phyloP scores from a whole-genome alignment of 37 sponge, comb jelly and placozoan genomes.

The Spongia lamella region DNA sequence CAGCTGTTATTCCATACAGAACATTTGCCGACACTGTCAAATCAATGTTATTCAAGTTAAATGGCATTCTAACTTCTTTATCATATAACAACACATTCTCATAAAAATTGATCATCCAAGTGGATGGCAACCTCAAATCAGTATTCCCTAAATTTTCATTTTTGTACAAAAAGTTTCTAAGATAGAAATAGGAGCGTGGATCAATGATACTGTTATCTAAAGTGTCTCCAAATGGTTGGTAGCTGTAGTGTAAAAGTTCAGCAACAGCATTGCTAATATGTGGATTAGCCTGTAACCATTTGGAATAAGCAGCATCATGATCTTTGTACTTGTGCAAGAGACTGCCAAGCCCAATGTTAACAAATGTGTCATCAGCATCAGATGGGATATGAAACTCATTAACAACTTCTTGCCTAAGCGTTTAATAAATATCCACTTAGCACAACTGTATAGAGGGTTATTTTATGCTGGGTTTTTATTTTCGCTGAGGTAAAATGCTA shows the following conservation, averaged over 20 bases:
- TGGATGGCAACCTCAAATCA: neutral
- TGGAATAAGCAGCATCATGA: neutral
- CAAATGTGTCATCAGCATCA: conserved; percentile 62
- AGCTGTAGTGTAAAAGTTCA: conserved; percentile 34
- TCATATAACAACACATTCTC: neutral
- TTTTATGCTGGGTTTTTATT: no score
- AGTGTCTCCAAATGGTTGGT: conserved; percentile 26
- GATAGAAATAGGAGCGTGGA: conserved; percentile 43
- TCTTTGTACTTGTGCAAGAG: conserved; percentile 17
- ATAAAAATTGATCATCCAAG: conserved; percentile 26
- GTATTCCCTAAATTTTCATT: neutral
- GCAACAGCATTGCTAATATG: conserved; percentile 9
- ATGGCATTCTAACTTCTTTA: conserved; percentile 31
- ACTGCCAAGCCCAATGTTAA: conserved; percentile 53
- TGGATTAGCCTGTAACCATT: conserved; percentile 35
- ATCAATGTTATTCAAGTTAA: conserved; percentile 39
- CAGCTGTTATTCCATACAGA: conserved; percentile 38
- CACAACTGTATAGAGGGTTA: no score
- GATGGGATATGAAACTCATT: conserved; percentile 48
- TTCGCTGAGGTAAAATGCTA: no score
- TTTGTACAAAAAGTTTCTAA: conserved; percentile 38
- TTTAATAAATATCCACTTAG: no score
- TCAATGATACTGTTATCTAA: conserved; percentile 28
- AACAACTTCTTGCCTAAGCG: no score
- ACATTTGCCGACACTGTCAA: conserved; percentile 38